Base-by-base conservation (phyloP, 2,888 invertebrate genomes). In the Gymnoscelis rufifasciata region DNA sequence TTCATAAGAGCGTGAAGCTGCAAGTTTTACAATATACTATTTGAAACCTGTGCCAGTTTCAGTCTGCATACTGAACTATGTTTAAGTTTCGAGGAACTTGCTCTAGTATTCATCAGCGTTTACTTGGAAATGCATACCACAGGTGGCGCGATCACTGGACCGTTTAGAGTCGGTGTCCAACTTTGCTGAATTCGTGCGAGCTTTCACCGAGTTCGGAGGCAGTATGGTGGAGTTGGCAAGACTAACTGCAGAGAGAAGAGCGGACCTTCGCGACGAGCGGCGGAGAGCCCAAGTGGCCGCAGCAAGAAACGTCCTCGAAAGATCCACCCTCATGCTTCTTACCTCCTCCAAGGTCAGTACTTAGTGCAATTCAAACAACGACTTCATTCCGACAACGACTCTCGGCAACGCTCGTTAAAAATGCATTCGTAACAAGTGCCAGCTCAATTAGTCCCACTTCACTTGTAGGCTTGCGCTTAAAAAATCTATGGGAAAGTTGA, bases 211-310 rank as follows among this genome's bases (percentile, higher is more conserved):
- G 78, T 99, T 99, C 78, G 99, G 99, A 29, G 95, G 95, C 13
- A 98, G 99, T 79, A 99, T 99, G 98, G 98, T 99, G 56, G 98
- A 99, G 78, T 88, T 99, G 61, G 98, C 99, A 14, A 95, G 98
- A 76, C 90, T 98, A 50, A 97, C 97, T 12, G 97, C 91, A 27
- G 93, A 93, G 68, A 81, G 92, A 52, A 90, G 94, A 66, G 97
- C 96, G 69, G 97, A 95, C 74, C 88, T 95, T 46, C 94, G 96
- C 66, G 98, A 98, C 81, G 99, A 99, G 78, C 91, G 97, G 64
- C 90, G 98, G 62, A 90, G 97, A 66, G 97, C 99, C 8, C 98
- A 99, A 89, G 98, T 99, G 92, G 95, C 95, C 7, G 97, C 97
- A 14, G 98, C 99, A 0, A 91, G 99, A 60, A 96, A 97, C 68